A percentile compares a stretch with the other conserved stretches of the same genome.
Conservation (phyloP, 2,888 invertebrate species). For the Entomobrya proxima region DNA sequence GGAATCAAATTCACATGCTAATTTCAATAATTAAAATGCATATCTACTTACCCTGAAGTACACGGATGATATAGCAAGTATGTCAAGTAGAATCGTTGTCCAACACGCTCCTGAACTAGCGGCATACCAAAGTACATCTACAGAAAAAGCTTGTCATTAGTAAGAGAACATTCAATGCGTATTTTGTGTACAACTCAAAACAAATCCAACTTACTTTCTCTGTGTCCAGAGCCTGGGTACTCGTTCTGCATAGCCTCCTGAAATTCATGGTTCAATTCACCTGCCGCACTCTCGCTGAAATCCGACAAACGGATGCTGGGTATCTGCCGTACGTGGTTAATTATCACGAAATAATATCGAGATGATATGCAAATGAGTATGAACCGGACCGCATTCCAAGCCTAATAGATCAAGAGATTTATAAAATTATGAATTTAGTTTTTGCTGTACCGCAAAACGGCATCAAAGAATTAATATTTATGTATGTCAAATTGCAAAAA, state of each 20-base stretch:
- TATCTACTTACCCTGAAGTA: background rate
- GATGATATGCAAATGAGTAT: background rate
- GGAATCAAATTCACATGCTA: too few species aligned
- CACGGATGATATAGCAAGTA: background rate
- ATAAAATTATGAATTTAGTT: background rate
- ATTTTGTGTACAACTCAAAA: background rate
- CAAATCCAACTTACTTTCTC: background rate
- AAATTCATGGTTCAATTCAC: background rate
- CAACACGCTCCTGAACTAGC: background rate
- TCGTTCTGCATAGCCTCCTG: constrained; percentile 38
- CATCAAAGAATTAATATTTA: background rate
- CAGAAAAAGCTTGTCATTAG: background rate
- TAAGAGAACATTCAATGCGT: background rate
- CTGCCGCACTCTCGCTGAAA: background rate
- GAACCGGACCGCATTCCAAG: constrained; percentile 2
- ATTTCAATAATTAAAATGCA: too few species aligned
- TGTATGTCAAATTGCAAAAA: background rate
- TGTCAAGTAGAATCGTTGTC: background rate
- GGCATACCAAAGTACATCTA: constrained; percentile 19
- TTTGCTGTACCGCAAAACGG: too few species aligned
- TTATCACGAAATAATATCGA: constrained; percentile 35
- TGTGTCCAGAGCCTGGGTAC: constrained; percentile 31
- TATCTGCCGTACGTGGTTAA: constrained; percentile 19
- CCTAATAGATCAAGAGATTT: background rate
- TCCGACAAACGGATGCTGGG: constrained; percentile 17